A percentile compares a stretch with the other conserved stretches of the same genome.
These are phyloP conservation scores for Ochropacha duplaris DNA, from an alignment of 2,888 invertebrate species.

Conservation along the genomic window DNA sequence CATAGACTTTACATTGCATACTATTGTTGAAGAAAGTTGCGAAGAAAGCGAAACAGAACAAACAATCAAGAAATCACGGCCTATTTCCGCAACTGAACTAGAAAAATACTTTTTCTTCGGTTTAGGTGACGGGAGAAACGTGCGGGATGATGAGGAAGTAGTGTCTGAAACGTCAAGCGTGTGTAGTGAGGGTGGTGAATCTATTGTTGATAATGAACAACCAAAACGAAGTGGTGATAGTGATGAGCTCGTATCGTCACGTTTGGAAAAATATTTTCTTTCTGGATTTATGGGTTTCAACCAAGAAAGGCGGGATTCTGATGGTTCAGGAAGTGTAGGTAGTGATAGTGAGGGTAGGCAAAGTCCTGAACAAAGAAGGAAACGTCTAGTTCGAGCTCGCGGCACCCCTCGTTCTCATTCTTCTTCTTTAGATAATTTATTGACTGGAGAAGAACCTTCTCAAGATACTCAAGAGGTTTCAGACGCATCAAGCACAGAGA, in stretches of 20 bases:
- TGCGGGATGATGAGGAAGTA: slow-evolving; percentile 84
- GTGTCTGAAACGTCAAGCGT: slow-evolving; percentile 93
- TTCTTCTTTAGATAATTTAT: slow-evolving; percentile 90
- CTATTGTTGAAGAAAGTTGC: slow-evolving; percentile 96
- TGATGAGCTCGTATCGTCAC: slow-evolving; percentile 90
- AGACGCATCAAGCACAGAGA: slow-evolving; percentile 90
- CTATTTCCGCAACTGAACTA: slow-evolving; percentile 90
- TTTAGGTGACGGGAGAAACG: slow-evolving; percentile 87
- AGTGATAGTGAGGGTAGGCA: slow-evolving; percentile 95
- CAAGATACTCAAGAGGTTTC: slow-evolving; percentile 84
- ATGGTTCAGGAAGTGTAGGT: slow-evolving; percentile 93
- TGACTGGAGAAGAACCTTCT: slow-evolving; percentile 84
- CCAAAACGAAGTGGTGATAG: slow-evolving; percentile 84
- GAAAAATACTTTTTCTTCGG: slow-evolving; percentile 96
- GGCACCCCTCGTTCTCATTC: slow-evolving; percentile 93
- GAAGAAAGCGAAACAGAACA: slow-evolving; percentile 95
- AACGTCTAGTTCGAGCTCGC: slow-evolving; percentile 90
- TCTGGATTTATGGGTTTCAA: slow-evolving; percentile 93
- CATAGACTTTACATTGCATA: slow-evolving; percentile 95
- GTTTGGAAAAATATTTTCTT: slow-evolving; percentile 94
- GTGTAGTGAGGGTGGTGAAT: slow-evolving; percentile 92
- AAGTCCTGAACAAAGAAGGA: slow-evolving; percentile 93
- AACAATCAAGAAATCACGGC: slow-evolving; percentile 83
- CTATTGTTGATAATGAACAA: slow-evolving; percentile 84
- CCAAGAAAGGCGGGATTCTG: slow-evolving; percentile 89